These are phyloP conservation scores for Pteropus alecto DNA, from an alignment of 2,113 vertebrate species.

Conservation along the genomic window DNA sequence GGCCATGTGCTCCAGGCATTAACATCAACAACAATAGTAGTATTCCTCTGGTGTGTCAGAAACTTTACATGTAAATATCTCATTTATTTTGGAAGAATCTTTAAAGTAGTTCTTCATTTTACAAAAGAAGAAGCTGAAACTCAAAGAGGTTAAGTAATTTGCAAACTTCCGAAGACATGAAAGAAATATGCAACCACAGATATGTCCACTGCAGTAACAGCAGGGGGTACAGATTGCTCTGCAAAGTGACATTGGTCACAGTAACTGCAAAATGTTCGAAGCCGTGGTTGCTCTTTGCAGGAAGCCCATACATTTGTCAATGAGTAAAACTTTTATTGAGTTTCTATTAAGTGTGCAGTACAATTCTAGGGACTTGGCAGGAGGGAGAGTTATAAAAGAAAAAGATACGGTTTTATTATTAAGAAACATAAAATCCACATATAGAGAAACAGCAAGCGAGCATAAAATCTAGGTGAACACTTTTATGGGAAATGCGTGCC, in stretches of 20 bases:
- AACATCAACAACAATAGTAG: not conserved
- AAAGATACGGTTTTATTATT: not conserved
- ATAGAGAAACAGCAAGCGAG: not conserved
- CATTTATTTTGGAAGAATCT: not conserved
- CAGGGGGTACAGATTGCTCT: not conserved
- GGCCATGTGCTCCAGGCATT: not conserved
- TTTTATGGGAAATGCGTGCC: not conserved
- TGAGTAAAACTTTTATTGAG: not conserved
- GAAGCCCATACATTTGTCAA: not conserved
- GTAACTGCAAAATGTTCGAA: not conserved
- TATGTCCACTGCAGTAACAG: not conserved
- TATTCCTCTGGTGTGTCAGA: not conserved
- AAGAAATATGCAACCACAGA: not conserved
- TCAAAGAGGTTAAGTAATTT: not conserved
- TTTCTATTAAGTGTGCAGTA: not conserved
- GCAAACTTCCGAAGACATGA: not conserved
- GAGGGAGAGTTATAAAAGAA: not conserved
- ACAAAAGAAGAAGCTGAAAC: not conserved
- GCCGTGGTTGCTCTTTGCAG: not conserved
- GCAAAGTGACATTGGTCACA: not conserved
- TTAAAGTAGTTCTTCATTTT: not conserved
- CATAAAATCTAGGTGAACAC: not conserved
- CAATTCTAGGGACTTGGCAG: not conserved
- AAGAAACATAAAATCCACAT: conserved; percentile 18
- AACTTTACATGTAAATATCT: not conserved